A percentile compares a stretch with the other conserved stretches of the same genome.
phyloP scores from a whole-genome alignment of 2,888 invertebrate genomes.

The Nemoura dubitans region DNA sequence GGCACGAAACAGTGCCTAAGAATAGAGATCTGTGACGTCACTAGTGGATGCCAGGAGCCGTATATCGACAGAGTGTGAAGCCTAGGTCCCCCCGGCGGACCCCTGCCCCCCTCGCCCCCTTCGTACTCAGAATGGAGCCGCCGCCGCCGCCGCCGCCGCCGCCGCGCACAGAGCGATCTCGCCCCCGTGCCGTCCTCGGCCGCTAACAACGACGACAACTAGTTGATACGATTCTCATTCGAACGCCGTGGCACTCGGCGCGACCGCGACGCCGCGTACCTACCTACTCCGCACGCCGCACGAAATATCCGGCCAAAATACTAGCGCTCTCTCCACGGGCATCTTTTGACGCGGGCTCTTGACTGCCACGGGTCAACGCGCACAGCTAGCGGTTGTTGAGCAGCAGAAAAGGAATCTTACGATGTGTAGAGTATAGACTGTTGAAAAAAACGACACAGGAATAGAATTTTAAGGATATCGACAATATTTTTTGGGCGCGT shows the following conservation, averaged over 20 bases:
- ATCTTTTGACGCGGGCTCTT: slow-evolving; percentile 3
- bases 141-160: slow-evolving; percentile 48
- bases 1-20: slow-evolving; percentile 43
- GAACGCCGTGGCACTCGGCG: not conserved
- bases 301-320: not conserved
- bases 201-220: not conserved
- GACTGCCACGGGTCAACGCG: slow-evolving; percentile 39
- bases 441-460: not conserved
- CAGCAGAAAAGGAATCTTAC: not conserved
- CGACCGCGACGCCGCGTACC: not conserved
- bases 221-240: not conserved
- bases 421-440: not conserved
- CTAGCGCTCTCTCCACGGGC: not conserved
- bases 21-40: slow-evolving; percentile 48
- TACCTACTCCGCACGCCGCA: no score
- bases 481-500: not conserved
- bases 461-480: not conserved
- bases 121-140: slow-evolving; percentile 51
- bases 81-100: slow-evolving; percentile 35
- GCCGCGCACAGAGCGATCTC: slow-evolving; percentile 34
- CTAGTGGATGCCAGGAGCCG: slow-evolving; percentile 38
- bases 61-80: slow-evolving; percentile 43
- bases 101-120: slow-evolving; percentile 42
- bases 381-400: slow-evolving; percentile 22
- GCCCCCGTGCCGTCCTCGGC: not conserved